Conservation (phyloP, 1,140 invertebrate genomes). For the Galendromus occidentalis region DNA sequence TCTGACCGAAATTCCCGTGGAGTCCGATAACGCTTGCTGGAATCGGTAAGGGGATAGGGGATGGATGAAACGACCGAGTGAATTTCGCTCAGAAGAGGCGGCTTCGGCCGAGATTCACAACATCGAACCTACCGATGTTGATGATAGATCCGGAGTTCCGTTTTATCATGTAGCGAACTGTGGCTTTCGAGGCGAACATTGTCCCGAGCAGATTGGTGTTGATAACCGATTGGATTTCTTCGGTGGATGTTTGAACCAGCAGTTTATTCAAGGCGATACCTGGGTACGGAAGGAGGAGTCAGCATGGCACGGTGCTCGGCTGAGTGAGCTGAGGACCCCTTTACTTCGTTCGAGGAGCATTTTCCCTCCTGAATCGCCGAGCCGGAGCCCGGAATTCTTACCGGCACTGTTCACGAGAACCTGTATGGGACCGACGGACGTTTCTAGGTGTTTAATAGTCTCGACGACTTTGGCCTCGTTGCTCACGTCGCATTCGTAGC, state of each 20-base stretch:
- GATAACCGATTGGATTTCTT: conserved; percentile 9
- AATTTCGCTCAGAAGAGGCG: too few relatives aligned
- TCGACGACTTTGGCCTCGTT: background rate
- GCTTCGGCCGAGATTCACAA: background rate
- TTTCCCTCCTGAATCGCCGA: background rate
- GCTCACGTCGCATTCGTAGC: background rate
- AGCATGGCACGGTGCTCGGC: too few relatives aligned
- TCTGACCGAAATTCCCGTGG: conserved; percentile 31
- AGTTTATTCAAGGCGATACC: conserved; percentile 13
- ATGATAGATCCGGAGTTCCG: conserved; percentile 13
- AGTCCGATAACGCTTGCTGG: conserved; percentile 19
- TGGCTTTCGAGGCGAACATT: conserved; percentile 4
- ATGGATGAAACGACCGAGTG: background rate
- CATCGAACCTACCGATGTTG: conserved; percentile 12
- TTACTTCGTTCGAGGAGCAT: background rate
- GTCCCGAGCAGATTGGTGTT: conserved; percentile 14
- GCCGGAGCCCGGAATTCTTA: background rate
- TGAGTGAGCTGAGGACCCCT: too few relatives aligned
- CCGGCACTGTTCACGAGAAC: conserved; percentile 11
- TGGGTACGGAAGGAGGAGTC: background rate
- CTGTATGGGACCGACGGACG: conserved; percentile 9
- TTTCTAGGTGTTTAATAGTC: conserved; percentile 7
- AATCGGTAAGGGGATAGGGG: background rate
- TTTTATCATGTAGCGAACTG: conserved; percentile 11
- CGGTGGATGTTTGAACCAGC: background rate